Percentiles rank a stretch among this genome's conserved stretches.
Evolutionary conservation across 2,113 vertebrate genomes (phyloP).

Genomic region (Rynchops niger): DNA sequence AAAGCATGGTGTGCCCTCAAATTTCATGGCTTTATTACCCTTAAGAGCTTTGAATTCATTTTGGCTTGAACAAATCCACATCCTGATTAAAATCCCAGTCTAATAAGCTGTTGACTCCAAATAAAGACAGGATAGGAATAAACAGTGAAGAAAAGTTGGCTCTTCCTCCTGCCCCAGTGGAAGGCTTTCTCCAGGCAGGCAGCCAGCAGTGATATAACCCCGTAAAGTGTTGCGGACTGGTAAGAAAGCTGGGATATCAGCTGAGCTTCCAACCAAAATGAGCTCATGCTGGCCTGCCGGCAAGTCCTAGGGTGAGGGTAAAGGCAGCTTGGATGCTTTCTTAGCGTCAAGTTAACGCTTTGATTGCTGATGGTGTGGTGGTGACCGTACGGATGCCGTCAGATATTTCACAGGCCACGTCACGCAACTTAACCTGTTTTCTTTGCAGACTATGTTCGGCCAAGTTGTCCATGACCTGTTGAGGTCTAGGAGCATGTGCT

Average conservation of each 20-base stretch:
- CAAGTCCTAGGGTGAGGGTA: neutral
- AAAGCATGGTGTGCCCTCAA: neutral
- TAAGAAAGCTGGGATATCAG: neutral
- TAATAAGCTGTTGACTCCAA: constrained; percentile 63
- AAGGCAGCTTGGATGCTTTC: neutral
- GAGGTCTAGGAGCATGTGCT: neutral
- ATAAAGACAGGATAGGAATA: constrained; percentile 59
- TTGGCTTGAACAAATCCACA: neutral
- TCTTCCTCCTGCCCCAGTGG: constrained; percentile 16
- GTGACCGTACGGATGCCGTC: neutral
- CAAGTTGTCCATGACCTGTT: neutral
- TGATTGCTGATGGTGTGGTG: neutral
- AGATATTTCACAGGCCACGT: neutral
- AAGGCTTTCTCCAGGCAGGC: constrained; percentile 42
- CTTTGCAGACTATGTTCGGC: neutral
- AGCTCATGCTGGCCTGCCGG: constrained; percentile 44
- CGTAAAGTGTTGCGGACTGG: neutral
- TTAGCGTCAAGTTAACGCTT: neutral
- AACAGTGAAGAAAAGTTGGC: constrained; percentile 52
- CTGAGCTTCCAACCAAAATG: constrained; percentile 45
- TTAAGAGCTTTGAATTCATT: neutral
- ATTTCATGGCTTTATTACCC: neutral
- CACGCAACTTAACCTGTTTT: neutral
- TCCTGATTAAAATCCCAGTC: constrained; percentile 48
- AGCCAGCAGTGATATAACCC: constrained; percentile 58